Percentiles rank a stretch among this genome's conserved stretches.
These are phyloP conservation scores for Drosophila phalerata DNA, from an alignment of 2,888 invertebrate genomes.

Conservation along the genomic window DNA sequence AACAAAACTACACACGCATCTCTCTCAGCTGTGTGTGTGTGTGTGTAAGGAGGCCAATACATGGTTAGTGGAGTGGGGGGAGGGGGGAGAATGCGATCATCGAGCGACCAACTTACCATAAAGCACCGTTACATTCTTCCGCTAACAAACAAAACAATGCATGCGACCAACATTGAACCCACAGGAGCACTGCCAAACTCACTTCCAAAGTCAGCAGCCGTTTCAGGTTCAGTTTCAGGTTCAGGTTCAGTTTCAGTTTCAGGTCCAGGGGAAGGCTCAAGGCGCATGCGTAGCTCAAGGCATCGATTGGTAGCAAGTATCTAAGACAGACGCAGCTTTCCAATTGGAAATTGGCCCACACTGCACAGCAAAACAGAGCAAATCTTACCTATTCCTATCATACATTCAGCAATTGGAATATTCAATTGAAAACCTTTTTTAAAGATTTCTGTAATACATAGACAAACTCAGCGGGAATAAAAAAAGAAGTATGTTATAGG, in stretches of 20 bases:
- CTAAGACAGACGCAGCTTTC: constrained; percentile 54
- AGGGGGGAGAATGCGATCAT: constrained; percentile 35
- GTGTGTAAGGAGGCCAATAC: constrained; percentile 21
- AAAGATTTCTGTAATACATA: neutral
- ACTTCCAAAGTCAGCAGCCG: neutral
- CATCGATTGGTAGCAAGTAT: constrained; percentile 16
- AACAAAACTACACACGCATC: constrained; percentile 51
- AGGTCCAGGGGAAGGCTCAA: constrained; percentile 1
- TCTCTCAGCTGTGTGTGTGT: constrained; percentile 18
- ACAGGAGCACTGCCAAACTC: constrained; percentile 15
- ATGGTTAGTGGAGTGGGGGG: neutral
- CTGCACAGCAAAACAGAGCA: constrained; percentile 35
- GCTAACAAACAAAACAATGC: constrained; percentile 72
- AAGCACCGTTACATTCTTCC: constrained; percentile 80
- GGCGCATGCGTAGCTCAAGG: constrained; percentile 64
- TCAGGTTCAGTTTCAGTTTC: neutral
- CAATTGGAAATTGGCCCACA: constrained; percentile 61
- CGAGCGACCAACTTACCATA: constrained; percentile 75
- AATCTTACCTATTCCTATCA: neutral
- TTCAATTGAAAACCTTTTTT: neutral
- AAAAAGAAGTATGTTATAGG: too few relatives aligned
- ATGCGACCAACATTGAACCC: constrained; percentile 55
- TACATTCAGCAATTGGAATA: neutral
- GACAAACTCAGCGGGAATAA: neutral
- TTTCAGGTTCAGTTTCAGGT: neutral